A percentile compares a stretch with the other conserved stretches of the same genome.
Evolutionary conservation across 2,888 invertebrate species (phyloP).

Genomic region (Drosophila colorata): DNA sequence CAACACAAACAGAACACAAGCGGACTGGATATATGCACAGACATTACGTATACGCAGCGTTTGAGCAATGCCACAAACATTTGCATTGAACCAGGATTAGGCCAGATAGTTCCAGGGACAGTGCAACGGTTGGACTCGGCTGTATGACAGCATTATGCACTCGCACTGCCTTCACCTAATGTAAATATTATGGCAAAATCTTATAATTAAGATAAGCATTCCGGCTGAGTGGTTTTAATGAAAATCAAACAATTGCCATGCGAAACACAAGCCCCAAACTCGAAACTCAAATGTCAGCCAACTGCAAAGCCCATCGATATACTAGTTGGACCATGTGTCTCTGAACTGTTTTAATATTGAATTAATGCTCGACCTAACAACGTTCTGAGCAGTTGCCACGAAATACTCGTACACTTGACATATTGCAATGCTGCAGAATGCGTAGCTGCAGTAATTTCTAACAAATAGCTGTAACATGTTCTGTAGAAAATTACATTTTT

Average conservation of each 20-base stretch:
- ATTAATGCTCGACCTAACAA: slow-evolving; percentile 44
- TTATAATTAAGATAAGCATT: slow-evolving; percentile 77
- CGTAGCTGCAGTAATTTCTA: not conserved
- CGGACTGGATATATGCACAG: slow-evolving; percentile 2
- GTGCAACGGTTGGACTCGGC: not conserved
- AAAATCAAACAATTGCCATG: slow-evolving; percentile 67
- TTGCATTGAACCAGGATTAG: slow-evolving; percentile 41
- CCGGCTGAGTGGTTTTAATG: slow-evolving; percentile 69
- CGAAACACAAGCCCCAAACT: slow-evolving; percentile 10
- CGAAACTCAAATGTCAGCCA: slow-evolving; percentile 6
- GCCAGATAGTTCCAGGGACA: slow-evolving; percentile 17
- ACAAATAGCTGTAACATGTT: not conserved
- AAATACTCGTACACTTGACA: not conserved
- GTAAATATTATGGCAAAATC: slow-evolving; percentile 74
- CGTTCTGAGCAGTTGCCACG: not conserved
- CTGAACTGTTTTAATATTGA: slow-evolving; percentile 47
- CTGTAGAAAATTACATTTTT: not conserved
- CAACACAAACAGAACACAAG: not conserved
- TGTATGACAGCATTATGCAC: slow-evolving; percentile 41
- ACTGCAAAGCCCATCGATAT: slow-evolving; percentile 12
- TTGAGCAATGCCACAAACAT: slow-evolving; percentile 51
- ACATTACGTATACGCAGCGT: slow-evolving; percentile 49
- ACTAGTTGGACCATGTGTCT: not conserved
- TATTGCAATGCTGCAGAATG: not conserved
- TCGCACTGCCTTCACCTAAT: slow-evolving; percentile 52